These are phyloP conservation scores for Microctonus aethiopoides DNA, from an alignment of 2,888 invertebrate species.

Conservation along the genomic window DNA sequence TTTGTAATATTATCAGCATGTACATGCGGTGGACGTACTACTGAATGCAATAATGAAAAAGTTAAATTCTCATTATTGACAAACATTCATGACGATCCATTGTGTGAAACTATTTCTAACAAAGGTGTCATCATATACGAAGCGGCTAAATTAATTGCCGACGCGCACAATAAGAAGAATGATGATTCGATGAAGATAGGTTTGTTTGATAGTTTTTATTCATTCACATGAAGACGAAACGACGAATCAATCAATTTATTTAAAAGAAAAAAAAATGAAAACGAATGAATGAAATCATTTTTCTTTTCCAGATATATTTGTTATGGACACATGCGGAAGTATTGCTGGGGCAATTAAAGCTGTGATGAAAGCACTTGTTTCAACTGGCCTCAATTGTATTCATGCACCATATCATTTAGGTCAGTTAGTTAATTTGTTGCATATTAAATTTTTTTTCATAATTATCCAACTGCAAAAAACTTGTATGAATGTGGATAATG, in stretches of 20 bases:
- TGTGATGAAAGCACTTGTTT: constrained; percentile 64
- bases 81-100: constrained; percentile 57
- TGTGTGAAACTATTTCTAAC: constrained; percentile 53
- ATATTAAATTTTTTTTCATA: neutral
- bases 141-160: constrained; percentile 55
- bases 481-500: too few relatives aligned
- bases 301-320: constrained; percentile 46
- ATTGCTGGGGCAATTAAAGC: constrained; percentile 61
- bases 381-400: constrained; percentile 62
- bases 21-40: constrained; percentile 58
- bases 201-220: constrained; percentile 35
- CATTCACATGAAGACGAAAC: neutral
- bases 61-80: constrained; percentile 56
- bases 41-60: constrained; percentile 49
- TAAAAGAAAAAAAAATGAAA: too few relatives aligned
- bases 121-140: constrained; percentile 59
- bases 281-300: neutral
- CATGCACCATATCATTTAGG: constrained; percentile 65
- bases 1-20: constrained; percentile 54
- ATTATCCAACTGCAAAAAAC: too few relatives aligned
- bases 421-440: constrained; percentile 33
- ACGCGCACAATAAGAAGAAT: constrained; percentile 57
- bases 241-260: constrained; percentile 16
- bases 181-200: constrained; percentile 60
- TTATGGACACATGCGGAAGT: constrained; percentile 66